Evolutionary conservation across 1,140 invertebrate genomes (phyloP).

Genomic region (Cylas formicarius): DNA sequence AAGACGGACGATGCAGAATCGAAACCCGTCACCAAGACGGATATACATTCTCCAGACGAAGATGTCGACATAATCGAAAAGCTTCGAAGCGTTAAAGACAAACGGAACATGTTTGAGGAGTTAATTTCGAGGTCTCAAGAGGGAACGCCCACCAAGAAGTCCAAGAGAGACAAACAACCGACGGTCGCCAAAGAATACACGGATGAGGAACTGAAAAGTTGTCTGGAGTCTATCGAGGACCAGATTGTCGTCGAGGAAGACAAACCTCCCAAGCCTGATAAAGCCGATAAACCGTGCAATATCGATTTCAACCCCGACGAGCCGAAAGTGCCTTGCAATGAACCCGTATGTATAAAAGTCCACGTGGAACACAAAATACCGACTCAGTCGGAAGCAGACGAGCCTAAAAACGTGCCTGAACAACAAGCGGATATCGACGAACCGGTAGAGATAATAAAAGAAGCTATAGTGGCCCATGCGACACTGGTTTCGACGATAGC

Average conservation of each 20-base stretch:
- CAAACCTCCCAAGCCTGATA: constrained; percentile 5
- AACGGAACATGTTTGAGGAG: constrained; percentile 51
- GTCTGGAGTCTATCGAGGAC: constrained; percentile 20
- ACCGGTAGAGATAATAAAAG: constrained; percentile 25
- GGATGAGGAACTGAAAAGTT: constrained; percentile 24
- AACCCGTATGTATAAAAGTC: constrained; percentile 25
- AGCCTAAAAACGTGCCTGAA: constrained; percentile 15
- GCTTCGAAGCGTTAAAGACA: constrained; percentile 45
- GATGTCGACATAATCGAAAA: constrained; percentile 24
- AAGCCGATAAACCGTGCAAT: too few relatives aligned
- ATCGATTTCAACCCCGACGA: neutral
- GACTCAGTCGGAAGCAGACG: neutral
- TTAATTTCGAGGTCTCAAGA: constrained; percentile 36
- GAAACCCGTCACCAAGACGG: constrained; percentile 19
- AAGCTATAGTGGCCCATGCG: constrained; percentile 28
- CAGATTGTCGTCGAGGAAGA: constrained; percentile 18
- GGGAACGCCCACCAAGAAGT: constrained; percentile 28
- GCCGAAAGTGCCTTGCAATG: constrained; percentile 16
- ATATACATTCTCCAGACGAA: constrained; percentile 4
- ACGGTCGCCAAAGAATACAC: constrained; percentile 19
- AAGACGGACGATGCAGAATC: constrained; percentile 18
- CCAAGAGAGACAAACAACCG: constrained; percentile 12
- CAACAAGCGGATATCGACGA: constrained; percentile 18
- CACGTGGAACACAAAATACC: constrained; percentile 1
- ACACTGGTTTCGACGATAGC: constrained; percentile 30